Conservation (phyloP, 2,888 invertebrate species). For the Zhengitettix transpicula region DNA sequence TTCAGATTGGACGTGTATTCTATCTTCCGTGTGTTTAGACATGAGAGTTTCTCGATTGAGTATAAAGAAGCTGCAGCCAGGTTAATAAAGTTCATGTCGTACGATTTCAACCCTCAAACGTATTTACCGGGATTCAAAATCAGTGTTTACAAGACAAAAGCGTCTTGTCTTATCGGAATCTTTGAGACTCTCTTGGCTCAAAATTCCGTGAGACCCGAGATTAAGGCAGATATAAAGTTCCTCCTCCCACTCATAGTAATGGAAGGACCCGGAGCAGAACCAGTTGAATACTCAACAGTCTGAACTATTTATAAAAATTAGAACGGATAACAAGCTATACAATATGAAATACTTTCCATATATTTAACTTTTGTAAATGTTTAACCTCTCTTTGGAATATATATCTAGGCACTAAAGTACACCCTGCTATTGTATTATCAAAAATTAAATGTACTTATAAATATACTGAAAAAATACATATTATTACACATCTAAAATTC, state of each 20-base stretch:
- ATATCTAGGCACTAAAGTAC: no score
- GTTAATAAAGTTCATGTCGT: neutral
- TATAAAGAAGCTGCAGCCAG: no score
- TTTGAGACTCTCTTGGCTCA: neutral
- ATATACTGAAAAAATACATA: no score
- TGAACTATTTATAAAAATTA: no score
- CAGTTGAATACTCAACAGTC: neutral
- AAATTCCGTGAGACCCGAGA: neutral
- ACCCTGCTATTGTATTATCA: no score
- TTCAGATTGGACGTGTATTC: neutral
- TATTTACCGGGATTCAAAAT: neutral
- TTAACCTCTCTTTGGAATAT: no score
- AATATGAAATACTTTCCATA: no score
- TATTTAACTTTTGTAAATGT: no score
- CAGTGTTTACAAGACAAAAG: neutral
- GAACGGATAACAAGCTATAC: no score
- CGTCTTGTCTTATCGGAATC: neutral
- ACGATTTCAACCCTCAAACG: neutral
- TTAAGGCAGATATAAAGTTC: slow-evolving; percentile 1
- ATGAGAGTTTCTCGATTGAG: neutral
- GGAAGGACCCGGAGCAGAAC: slow-evolving; percentile 5
- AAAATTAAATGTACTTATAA: no score
- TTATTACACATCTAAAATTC: no score
- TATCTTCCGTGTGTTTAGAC: neutral
- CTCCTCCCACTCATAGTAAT: slow-evolving; percentile 1